A percentile compares a stretch with the other conserved stretches of the same genome.
Conservation (phyloP, 2,113 vertebrate species). For the Boleophthalmus pectinirostris region DNA sequence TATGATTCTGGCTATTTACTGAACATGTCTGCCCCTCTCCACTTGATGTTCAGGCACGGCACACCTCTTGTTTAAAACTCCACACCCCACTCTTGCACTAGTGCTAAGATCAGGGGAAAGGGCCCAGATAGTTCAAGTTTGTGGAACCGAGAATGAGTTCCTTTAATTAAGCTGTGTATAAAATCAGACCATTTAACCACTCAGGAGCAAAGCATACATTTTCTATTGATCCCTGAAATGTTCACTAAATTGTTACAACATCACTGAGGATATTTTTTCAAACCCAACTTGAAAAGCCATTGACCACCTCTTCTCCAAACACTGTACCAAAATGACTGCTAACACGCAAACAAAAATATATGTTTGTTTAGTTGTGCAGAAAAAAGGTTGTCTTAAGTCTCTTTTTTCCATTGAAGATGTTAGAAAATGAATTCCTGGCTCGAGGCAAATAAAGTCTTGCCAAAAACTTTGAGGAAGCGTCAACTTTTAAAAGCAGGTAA, state of each 20-base stretch:
- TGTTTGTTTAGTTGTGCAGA: neutral
- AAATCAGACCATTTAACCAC: neutral
- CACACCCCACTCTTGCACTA: too few relatives aligned
- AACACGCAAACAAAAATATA: neutral
- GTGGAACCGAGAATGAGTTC: too few relatives aligned
- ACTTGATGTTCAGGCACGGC: too few relatives aligned
- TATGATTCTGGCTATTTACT: too few relatives aligned
- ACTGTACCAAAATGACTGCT: neutral
- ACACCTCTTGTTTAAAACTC: too few relatives aligned
- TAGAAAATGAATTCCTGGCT: conserved; percentile 13
- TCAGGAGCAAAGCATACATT: neutral
- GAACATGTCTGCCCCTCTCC: too few relatives aligned
- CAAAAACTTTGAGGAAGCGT: conserved; percentile 36
- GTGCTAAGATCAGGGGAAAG: too few relatives aligned
- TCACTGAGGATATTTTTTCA: neutral
- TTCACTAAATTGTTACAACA: neutral
- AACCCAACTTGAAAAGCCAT: neutral
- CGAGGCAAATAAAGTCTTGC: conserved; percentile 15
- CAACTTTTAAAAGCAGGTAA: conserved; percentile 28
- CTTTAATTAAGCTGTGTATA: neutral
- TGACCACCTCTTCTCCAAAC: neutral
- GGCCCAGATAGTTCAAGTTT: too few relatives aligned
- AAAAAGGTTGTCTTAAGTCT: neutral
- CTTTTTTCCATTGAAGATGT: conserved; percentile 12
- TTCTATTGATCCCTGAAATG: neutral